Evolutionary conservation across 2,797 vertebrate genomes (phyloP).

Genomic region (Cercopithecus petaurista): DNA sequence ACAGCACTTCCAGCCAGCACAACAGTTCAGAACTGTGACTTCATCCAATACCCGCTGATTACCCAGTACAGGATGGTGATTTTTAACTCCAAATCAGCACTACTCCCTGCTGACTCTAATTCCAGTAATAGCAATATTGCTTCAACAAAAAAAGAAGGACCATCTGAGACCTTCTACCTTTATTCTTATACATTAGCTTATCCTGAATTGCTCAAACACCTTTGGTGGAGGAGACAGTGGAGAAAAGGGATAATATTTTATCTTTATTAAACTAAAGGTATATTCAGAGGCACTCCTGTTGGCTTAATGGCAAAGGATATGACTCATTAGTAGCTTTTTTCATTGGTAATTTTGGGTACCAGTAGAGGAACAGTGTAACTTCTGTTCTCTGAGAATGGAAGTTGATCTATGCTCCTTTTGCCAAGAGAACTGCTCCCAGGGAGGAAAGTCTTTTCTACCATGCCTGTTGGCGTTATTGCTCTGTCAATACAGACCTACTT

Average conservation of each 20-base stretch:
- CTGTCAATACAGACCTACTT: not conserved
- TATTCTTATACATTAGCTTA: not conserved
- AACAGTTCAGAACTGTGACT: not conserved
- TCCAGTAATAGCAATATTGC: not conserved
- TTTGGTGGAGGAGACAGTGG: not conserved
- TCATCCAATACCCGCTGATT: constrained; percentile 8
- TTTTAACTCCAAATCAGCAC: constrained; percentile 18
- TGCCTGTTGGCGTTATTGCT: not conserved
- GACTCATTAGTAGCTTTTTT: not conserved
- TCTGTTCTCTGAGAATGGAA: not conserved
- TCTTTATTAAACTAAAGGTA: not conserved
- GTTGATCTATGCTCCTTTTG: not conserved
- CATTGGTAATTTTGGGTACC: not conserved
- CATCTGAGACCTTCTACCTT: not conserved
- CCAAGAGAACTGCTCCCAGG: not conserved
- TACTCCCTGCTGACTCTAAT: not conserved
- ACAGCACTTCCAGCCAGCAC: not conserved
- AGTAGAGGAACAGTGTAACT: not conserved
- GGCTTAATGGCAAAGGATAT: not conserved
- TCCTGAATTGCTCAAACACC: not conserved
- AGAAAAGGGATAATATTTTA: not conserved
- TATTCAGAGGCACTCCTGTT: not conserved
- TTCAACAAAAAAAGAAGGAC: not conserved
- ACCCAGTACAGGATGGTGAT: not conserved
- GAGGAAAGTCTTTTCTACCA: not conserved